phyloP scores from a whole-genome alignment of 2,113 vertebrate genomes.

The Oncorhynchus keta region DNA sequence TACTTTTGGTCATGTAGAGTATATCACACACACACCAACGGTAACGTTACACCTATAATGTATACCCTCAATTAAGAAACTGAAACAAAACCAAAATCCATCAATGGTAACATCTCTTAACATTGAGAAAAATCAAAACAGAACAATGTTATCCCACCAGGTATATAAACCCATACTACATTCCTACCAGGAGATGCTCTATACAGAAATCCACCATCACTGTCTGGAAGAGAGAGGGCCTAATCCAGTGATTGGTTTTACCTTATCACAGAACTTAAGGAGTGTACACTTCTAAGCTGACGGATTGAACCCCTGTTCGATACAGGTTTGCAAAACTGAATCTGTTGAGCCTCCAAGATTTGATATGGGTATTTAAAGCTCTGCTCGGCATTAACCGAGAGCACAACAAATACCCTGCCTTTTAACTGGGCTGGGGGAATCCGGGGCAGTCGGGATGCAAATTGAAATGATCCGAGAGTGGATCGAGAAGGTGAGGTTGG shows the following conservation, averaged over 20 bases:
- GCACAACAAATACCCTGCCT: constrained; percentile 82
- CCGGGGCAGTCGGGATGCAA: constrained; percentile 76
- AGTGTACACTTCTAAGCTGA: constrained; percentile 83
- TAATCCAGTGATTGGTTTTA: constrained; percentile 83
- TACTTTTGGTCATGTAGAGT: too few species aligned
- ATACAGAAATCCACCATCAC: neutral
- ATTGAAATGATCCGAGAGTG: constrained; percentile 78
- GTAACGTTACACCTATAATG: too few species aligned
- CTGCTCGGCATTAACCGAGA: constrained; percentile 79
- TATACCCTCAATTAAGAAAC: too few species aligned
- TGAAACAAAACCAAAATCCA: too few species aligned
- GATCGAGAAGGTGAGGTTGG: constrained; percentile 73
- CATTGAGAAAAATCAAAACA: neutral
- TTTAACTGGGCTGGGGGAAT: constrained; percentile 76
- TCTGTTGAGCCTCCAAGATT: constrained; percentile 83
- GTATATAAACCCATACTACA: neutral
- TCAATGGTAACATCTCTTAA: too few species aligned
- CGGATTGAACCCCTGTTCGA: constrained; percentile 82
- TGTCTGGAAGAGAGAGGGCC: constrained; percentile 49
- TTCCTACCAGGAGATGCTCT: neutral
- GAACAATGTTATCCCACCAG: neutral
- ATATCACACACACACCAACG: too few species aligned
- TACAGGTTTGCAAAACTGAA: constrained; percentile 85
- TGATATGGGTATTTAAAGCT: constrained; percentile 86
- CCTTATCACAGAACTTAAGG: constrained; percentile 82